phyloP scores from a whole-genome alignment of 2,113 vertebrate genomes.

The Catharus minimus region DNA sequence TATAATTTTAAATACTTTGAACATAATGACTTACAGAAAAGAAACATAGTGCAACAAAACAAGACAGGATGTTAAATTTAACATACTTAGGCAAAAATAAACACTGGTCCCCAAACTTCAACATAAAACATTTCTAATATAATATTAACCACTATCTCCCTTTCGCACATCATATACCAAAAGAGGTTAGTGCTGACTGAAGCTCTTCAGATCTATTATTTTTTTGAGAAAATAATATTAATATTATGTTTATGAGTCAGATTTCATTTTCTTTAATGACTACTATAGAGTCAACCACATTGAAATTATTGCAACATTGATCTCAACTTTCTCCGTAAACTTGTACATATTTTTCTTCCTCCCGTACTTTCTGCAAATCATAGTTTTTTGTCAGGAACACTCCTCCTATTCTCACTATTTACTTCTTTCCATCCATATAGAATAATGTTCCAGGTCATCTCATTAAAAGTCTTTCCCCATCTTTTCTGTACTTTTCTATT shows the following conservation, averaged over 20 bases:
- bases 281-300: neutral
- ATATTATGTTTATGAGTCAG: neutral
- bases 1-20: conserved; percentile 15
- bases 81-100: neutral
- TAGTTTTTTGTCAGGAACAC: neutral
- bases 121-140: neutral
- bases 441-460: neutral
- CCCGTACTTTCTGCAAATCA: neutral
- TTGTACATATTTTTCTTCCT: neutral
- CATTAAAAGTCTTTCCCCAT: neutral
- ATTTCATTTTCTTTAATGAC: neutral
- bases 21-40: neutral
- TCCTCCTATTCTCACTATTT: neutral
- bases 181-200: neutral
- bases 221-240: neutral
- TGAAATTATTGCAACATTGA: neutral
- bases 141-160: neutral
- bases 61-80: neutral
- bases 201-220: neutral
- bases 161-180: neutral
- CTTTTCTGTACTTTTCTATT: neutral
- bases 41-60: neutral
- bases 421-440: neutral
- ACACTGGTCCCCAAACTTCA: neutral
- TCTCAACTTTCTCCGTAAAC: neutral